A percentile compares a stretch with the other conserved stretches of the same genome.
Evolutionary conservation across 2,797 vertebrate genomes (phyloP).

Genomic region (Hoplostethus atlanticus): DNA sequence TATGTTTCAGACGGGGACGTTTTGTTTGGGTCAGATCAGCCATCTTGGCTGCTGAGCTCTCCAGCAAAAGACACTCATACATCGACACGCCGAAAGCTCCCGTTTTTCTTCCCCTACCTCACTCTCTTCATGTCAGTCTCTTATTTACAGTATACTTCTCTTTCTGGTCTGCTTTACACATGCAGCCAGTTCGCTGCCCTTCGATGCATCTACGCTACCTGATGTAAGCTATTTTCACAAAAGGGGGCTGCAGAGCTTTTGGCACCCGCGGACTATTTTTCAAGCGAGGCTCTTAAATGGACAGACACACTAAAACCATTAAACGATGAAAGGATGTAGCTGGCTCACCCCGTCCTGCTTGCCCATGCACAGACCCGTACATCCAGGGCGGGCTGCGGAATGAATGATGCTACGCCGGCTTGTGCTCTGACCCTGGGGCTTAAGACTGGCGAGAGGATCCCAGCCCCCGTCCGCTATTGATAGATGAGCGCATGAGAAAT

Average conservation of each 20-base stretch:
- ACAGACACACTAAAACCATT: conserved; percentile 41
- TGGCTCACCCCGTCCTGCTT: conserved; percentile 29
- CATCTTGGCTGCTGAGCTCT: conserved; percentile 38
- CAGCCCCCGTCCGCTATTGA: conserved; percentile 51
- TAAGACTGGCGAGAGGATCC: conserved; percentile 29
- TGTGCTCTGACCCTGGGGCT: conserved; percentile 38
- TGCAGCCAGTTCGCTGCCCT: conserved; percentile 61
- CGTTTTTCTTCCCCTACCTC: conserved; percentile 29
- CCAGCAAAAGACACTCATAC: conserved; percentile 38
- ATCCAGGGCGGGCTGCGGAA: conserved; percentile 11
- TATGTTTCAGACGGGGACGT: conserved; percentile 61
- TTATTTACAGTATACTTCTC: conserved; percentile 2
- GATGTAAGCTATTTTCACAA: conserved; percentile 41
- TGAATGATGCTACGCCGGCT: conserved; percentile 49
- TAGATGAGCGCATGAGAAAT: conserved; percentile 55
- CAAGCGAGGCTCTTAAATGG: conserved; percentile 31
- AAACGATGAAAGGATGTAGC: conserved; percentile 52
- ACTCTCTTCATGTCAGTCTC: not conserved
- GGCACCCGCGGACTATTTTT: conserved; percentile 29
- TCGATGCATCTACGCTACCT: conserved; percentile 49
- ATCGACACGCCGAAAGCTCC: conserved; percentile 41
- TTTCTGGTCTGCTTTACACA: conserved; percentile 45
- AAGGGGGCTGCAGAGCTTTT: conserved; percentile 35
- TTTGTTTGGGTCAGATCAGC: conserved; percentile 65
- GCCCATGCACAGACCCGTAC: conserved; percentile 15